Evolutionary conservation across 1,140 invertebrate genomes (phyloP).

Genomic region (Dolichoris vasculosae): DNA sequence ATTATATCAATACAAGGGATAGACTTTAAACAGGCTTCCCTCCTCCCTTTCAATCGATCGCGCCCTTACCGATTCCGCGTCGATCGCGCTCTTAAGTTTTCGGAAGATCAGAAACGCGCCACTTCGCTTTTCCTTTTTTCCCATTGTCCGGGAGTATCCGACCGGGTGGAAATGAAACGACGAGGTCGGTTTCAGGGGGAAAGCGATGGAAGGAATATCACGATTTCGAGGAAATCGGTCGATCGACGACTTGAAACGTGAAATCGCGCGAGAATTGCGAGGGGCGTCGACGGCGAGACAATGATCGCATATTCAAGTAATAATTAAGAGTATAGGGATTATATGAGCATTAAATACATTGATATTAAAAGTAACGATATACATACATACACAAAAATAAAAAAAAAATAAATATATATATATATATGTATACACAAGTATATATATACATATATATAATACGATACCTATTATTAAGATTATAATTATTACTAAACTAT

Average conservation of each 20-base stretch:
- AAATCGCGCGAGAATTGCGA: neutral
- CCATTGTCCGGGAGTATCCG: neutral
- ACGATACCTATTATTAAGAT: constrained; percentile 63
- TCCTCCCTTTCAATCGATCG: neutral
- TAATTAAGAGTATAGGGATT: constrained; percentile 59
- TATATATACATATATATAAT: constrained; percentile 61
- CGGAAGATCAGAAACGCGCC: neutral
- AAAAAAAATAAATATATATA: constrained; percentile 45
- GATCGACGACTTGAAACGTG: neutral
- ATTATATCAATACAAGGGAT: neutral
- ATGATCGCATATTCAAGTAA: constrained; percentile 67
- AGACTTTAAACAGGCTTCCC: neutral
- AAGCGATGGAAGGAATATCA: neutral
- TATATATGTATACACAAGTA: constrained; percentile 59
- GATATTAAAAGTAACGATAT: constrained; percentile 63
- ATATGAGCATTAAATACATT: constrained; percentile 62
- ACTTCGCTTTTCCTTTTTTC: neutral
- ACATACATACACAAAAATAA: constrained; percentile 37
- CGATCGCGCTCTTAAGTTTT: neutral
- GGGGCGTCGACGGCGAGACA: constrained; percentile 58
- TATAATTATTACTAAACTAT: constrained; percentile 66
- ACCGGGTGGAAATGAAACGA: neutral
- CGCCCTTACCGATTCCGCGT: neutral
- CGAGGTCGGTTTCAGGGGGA: neutral
- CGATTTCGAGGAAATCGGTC: neutral